Evolutionary conservation across 2,888 invertebrate species (phyloP).

Genomic region (Diogma glabrata): DNA sequence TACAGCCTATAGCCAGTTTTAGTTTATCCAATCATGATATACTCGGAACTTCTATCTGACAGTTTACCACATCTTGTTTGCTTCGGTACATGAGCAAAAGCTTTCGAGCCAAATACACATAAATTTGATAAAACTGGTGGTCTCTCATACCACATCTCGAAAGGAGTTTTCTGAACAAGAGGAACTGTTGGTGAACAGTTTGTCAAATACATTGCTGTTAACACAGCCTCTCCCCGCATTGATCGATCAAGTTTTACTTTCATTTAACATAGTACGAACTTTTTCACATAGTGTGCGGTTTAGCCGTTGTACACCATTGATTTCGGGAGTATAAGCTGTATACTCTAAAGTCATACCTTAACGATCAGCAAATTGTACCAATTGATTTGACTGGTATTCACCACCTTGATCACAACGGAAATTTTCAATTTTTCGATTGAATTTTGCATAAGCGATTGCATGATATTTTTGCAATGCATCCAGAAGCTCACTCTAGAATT

Average conservation of each 20-base stretch:
- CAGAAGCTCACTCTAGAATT: neutral
- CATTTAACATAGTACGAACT: too few relatives aligned
- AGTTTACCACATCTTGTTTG: conserved; percentile 15
- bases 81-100: neutral
- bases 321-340: too few relatives aligned
- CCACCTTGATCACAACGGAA: too few relatives aligned
- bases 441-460: too few relatives aligned
- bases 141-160: conserved; percentile 16
- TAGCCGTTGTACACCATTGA: neutral
- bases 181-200: conserved; percentile 11
- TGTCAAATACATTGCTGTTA: conserved; percentile 12
- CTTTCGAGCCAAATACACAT: neutral
- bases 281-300: neutral
- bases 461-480: too few relatives aligned
- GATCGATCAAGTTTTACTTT: neutral
- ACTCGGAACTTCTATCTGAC: neutral
- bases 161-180: conserved; percentile 12
- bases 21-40: neutral
- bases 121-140: neutral
- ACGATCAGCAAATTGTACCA: too few relatives aligned
- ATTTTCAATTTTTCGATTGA: too few relatives aligned
- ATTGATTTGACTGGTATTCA: too few relatives aligned
- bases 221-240: conserved; percentile 12
- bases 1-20: neutral
- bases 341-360: too few relatives aligned